phyloP scores from a whole-genome alignment of 1,140 invertebrate genomes.

The Berghia stephanieae region DNA sequence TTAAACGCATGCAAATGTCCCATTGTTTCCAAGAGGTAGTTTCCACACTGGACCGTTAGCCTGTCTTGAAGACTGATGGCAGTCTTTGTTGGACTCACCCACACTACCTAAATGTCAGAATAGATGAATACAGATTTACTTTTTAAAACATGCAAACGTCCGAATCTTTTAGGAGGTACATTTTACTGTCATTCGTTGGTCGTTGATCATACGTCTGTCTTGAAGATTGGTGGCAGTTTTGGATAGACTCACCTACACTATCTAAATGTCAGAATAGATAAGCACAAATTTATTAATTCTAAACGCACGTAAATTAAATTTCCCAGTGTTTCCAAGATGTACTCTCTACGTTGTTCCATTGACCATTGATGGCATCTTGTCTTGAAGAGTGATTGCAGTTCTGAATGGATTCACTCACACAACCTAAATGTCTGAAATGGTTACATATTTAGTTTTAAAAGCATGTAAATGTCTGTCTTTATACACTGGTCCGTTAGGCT shows the following conservation, averaged over 20 bases:
- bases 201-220: slow-evolving; percentile 53
- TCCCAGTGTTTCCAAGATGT: slow-evolving; percentile 54
- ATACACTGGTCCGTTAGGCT: slow-evolving; percentile 50
- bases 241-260: slow-evolving; percentile 59
- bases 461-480: slow-evolving; percentile 59
- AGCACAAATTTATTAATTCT: no score
- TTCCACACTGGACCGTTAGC: slow-evolving; percentile 51
- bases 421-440: no score
- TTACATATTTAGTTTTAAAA: no score
- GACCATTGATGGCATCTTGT: no score
- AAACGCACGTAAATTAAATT: slow-evolving; percentile 55
- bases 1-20: slow-evolving; percentile 60
- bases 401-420: slow-evolving; percentile 57
- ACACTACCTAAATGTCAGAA: slow-evolving; percentile 63
- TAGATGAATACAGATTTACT: no score
- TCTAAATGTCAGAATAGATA: no score
- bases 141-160: slow-evolving; percentile 58
- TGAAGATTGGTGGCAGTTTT: slow-evolving; percentile 50
- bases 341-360: slow-evolving; percentile 53
- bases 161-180: slow-evolving; percentile 52
- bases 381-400: slow-evolving; percentile 52
- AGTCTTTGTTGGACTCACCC: slow-evolving; percentile 54
- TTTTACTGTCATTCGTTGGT: slow-evolving; percentile 54
- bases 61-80: slow-evolving; percentile 53
- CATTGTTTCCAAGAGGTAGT: slow-evolving; percentile 48